Evolutionary conservation across 2,113 vertebrate genomes (phyloP), one percentile per base, ranked within the genome.

Genomic region (Elachura formosa): DNA sequence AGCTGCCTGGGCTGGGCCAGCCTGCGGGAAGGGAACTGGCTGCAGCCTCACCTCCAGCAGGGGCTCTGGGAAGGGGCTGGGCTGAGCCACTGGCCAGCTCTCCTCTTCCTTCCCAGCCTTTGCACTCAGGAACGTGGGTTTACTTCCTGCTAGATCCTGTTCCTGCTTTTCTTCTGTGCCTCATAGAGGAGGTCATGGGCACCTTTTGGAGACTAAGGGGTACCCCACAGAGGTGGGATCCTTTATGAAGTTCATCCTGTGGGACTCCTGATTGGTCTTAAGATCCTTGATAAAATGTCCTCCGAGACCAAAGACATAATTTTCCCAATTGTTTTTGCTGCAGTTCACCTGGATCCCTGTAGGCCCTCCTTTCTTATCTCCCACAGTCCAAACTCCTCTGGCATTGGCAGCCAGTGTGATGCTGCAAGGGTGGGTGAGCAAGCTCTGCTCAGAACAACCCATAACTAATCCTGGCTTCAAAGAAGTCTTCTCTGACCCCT

Each of bases 351-450:
- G 18, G n/a, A 62, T 77, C 78, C n/a, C 31, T 26, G 18, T 0
- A 1, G 48, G 56, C 34, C 9, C 18, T 52, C 48, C 28, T 73
- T 36, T 22, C 31, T 1, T 3, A 28, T 41, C 23, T 68, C 22
- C 1, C 5, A 2, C 29, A 52, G 46, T n/a, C 31, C 45, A 1
- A 2, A 0, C 5, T 21, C 73, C 68, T 48, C 54, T 68, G 83
- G 45, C 48, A 72, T 3, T 14, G 5, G 56, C 56, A 56, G 13
- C 16, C 22, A 43, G 73, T 0, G 0, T 0, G 0, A 13, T 1
- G 4, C 49, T 9, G 38, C 13, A 12, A 43, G 59, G 41, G 17
- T 51, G 11, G n/a, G n/a, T 0, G 3, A 33, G 21, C 29, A 11
- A 77, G 28, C 77, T 63, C 52, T 75, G 45, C 83, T 93, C 75